phyloP scores from a whole-genome alignment of 2,888 invertebrate species.

The Drosophila greeni region DNA sequence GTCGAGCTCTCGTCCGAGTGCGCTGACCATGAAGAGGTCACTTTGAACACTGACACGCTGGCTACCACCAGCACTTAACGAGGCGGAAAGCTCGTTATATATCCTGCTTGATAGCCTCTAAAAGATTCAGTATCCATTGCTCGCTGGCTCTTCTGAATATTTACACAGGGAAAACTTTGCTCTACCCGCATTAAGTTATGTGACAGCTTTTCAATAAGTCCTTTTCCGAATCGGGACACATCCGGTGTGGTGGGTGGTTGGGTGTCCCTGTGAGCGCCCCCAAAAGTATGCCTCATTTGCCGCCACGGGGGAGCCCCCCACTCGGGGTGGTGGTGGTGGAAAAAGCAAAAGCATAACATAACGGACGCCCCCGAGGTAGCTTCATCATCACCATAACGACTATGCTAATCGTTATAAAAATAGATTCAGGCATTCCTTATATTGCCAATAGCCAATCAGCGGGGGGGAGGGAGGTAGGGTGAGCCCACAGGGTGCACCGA shows the following conservation, averaged over 20 bases:
- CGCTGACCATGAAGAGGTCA: slow-evolving; percentile 5
- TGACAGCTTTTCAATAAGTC: slow-evolving; percentile 17
- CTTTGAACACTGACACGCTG: background rate
- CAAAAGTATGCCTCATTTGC: slow-evolving; percentile 30
- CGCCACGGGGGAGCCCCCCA: slow-evolving; percentile 1
- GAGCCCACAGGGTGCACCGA: background rate
- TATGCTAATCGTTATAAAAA: slow-evolving; percentile 56
- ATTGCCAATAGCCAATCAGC: slow-evolving; percentile 29
- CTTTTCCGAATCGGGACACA: slow-evolving; percentile 1
- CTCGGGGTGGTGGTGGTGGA: background rate
- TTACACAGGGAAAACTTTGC: background rate
- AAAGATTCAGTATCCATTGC: background rate
- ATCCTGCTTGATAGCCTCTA: background rate
- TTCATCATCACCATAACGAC: slow-evolving; percentile 35
- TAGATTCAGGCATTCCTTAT: slow-evolving; percentile 44
- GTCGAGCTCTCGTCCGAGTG: background rate
- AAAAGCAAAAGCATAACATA: slow-evolving; percentile 16
- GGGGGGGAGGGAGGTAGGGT: background rate
- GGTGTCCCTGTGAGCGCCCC: slow-evolving; percentile 8
- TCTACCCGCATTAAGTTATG: slow-evolving; percentile 3
- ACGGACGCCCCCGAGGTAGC: slow-evolving; percentile 11
- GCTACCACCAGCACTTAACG: background rate
- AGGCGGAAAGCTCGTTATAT: background rate
- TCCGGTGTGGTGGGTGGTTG: background rate
- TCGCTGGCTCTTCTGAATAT: background rate